Base-by-base conservation (phyloP, 1,140 invertebrate species). In the Meloidogyne floridensis region DNA sequence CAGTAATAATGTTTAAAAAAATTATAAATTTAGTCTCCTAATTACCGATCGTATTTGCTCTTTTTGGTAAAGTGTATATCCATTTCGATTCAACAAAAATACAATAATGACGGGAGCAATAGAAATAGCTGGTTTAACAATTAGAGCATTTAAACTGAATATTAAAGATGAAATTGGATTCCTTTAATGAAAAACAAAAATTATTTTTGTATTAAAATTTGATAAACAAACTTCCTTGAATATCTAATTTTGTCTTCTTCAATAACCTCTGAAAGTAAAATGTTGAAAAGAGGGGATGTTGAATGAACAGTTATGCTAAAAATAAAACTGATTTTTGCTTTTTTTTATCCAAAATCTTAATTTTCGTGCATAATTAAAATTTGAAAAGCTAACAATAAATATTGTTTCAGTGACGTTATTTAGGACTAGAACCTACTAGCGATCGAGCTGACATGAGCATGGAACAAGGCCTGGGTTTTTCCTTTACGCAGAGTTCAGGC, bases 251-350 rank as follows among this genome's bases (percentile, higher is more conserved):
- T 75, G 71, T 89, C 88, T 54, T 89, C 88, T 73, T 90, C 88
- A 42, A 90, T 87, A 15, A 89, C 86, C 77, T 90, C 88, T 10
- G 88, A 88, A 15, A 89, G 76, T 13, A 89, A 73, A 32, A 89
- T 87, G 65, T 89, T 89, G 81, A 90, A 90, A 0, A 89, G 77
- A 3, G 88, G 88, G 1, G 87, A 80, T 0, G 84, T 84, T 3
- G 89, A 84, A 54, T 89, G 88, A 1, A 89, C 89, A 11, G 83
- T 84, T 10, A 89, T 80, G 65, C 87, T 81, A 20, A 20, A 80
- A 76, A 75, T 11, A 79, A 79, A 73, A 13, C 0, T 8, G 32
- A 32, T 32, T 32, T 32, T 32, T 32, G 32, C 32, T 32, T 32
- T 32, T 32, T 32, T 32, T 32, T 32, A 32, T 32, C 32, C 32